A percentile compares a stretch with the other conserved stretches of the same genome.
phyloP scores from a whole-genome alignment of 2,797 vertebrate genomes.

The Carcharodon carcharias region DNA sequence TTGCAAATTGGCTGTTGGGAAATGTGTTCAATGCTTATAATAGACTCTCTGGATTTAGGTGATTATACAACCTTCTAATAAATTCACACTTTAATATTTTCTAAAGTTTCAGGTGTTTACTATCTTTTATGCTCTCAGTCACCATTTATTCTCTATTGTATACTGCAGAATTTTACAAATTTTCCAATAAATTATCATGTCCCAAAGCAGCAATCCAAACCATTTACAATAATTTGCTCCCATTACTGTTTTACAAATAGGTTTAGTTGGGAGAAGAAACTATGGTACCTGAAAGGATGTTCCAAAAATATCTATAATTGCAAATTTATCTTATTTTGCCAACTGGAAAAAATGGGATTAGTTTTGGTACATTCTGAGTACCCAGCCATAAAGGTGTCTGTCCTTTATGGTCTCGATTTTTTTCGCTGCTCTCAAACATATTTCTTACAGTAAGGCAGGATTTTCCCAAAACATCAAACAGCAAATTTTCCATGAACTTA shows the following conservation, averaged over 20 bases:
- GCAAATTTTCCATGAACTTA: neutral
- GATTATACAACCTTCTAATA: neutral
- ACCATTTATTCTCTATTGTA: neutral
- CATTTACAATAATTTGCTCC: neutral
- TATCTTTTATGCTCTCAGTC: neutral
- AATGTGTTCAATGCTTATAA: neutral
- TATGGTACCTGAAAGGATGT: neutral
- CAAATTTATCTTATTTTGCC: neutral
- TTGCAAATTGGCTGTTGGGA: neutral
- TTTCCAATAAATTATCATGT: neutral
- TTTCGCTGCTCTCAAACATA: neutral
- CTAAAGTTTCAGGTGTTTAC: neutral
- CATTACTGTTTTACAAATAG: neutral
- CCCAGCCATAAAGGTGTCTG: neutral
- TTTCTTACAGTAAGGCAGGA: neutral
- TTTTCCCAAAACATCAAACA: neutral
- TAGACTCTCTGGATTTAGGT: neutral
- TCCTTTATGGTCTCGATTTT: neutral
- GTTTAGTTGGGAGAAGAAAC: neutral
- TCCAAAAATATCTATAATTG: neutral
- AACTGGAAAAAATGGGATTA: neutral
- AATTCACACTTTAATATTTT: neutral
- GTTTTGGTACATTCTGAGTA: neutral
- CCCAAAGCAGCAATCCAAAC: neutral
- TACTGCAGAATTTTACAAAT: neutral